Conservation (phyloP, 2,113 vertebrate genomes). For the Neofelis nebulosa region DNA sequence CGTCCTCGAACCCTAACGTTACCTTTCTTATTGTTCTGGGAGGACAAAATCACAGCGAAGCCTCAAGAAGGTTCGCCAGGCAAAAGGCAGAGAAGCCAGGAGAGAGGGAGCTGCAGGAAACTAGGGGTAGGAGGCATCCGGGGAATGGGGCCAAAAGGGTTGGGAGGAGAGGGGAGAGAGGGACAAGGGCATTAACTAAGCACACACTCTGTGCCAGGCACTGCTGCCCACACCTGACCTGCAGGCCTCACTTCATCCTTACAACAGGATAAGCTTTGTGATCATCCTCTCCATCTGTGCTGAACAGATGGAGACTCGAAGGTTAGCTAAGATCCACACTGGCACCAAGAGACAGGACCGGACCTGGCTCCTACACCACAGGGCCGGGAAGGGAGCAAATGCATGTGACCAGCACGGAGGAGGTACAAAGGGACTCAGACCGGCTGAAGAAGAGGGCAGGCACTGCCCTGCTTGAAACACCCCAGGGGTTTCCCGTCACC, state of each 20-base stretch:
- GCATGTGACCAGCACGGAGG: rapidly evolving
- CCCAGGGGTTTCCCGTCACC: neutral
- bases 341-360: neutral
- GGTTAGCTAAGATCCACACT: neutral
- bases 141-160: neutral
- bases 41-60: neutral
- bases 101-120: neutral
- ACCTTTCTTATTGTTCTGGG: neutral
- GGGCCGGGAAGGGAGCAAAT: too few species aligned
- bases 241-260: neutral
- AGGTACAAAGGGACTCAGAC: neutral
- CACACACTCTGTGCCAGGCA: neutral
- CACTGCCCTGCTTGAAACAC: neutral
- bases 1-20: neutral
- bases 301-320: neutral
- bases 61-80: neutral
- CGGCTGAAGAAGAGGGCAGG: rapidly evolving
- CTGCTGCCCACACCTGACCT: neutral
- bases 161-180: neutral
- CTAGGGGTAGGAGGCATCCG: rapidly evolving
- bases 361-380: neutral
- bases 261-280: neutral
- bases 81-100: neutral
- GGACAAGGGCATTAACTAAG: neutral
- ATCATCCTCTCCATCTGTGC: neutral